Conservation (phyloP, 2,113 vertebrate genomes). For the Phoxinus phoxinus region DNA sequence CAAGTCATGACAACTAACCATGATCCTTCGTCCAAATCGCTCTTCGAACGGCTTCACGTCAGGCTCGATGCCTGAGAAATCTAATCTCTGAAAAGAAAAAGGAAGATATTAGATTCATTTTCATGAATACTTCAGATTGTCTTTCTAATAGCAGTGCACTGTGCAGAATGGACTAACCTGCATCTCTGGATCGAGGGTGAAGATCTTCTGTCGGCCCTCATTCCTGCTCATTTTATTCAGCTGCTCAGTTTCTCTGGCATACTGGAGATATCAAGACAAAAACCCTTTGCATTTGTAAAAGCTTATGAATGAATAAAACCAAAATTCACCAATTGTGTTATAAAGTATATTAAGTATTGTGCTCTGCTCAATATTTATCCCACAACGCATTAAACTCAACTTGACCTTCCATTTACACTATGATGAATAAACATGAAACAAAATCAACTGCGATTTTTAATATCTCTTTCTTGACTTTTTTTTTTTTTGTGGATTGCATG, state of each 20-base stretch:
- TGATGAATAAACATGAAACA: background rate
- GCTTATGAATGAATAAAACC: background rate
- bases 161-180: conserved; percentile 79
- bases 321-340: background rate
- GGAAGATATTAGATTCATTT: background rate
- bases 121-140: conserved; percentile 50
- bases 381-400: background rate
- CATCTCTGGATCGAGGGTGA: conserved; percentile 91
- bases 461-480: background rate
- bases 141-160: background rate
- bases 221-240: conserved; percentile 93
- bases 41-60: conserved; percentile 96
- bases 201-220: conserved; percentile 92
- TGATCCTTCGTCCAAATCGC: conserved; percentile 85
- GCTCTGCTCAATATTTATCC: background rate
- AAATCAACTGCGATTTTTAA: background rate
- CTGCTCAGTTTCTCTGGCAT: conserved; percentile 94
- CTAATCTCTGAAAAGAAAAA: conserved; percentile 81
- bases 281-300: background rate
- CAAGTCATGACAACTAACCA: conserved; percentile 91
- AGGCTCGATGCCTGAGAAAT: conserved; percentile 95
- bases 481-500: background rate
- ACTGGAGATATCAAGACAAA: conserved; percentile 72
- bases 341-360: too few relatives aligned
- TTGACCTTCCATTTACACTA: background rate